Base-by-base conservation (phyloP, 1,140 invertebrate genomes). In the Scaptomyza pallida region DNA sequence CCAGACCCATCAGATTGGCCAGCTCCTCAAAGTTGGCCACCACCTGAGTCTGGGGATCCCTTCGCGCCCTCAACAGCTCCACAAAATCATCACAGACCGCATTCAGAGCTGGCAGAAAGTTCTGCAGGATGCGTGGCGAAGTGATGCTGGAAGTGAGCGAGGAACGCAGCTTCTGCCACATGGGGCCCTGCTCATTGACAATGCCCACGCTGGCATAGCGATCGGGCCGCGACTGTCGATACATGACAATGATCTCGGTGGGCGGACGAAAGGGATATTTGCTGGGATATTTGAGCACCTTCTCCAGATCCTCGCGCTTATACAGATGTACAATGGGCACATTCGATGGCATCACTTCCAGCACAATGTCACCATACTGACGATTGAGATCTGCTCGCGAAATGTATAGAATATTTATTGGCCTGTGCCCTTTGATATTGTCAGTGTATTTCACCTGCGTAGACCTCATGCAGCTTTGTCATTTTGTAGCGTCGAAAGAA, bases 121-220 rank as follows among this genome's bases (percentile, higher is more conserved):
- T 92, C 63, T 94, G 92, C 78, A 97, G 94, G 0, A 96, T 96
- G 71, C 94, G 94, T 0, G 95, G 94, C 67, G 95, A 95, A 13
- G 95, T 96, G 71, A 98, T 92, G 78, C 95, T 94, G 2, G 95
- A 93, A 3, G 96, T 97, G 23, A 97, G 92, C 21, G 94, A 93
- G 21, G 93, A 93, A 15, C 97, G 93, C 9, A 98, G 92, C 52
- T 94, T 93, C 33, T 95, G 93, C 97, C 97, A 98, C 54, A 94
- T 94, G 71, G 95, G 94, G 13, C 97, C 96, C 92, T 97, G 96
- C 94, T 97, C 96, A 90, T 97, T 97, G 10, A 95, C 95, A 33
- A 97, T 93, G 64, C 96, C 96, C 26, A 95, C 93, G 76, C 94
- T 96, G 15, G 95, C 94, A 90, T 97, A 97, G 86, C 95, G 93